Base-by-base conservation (phyloP, 2,888 invertebrate genomes). In the Yponomeuta evonymella region DNA sequence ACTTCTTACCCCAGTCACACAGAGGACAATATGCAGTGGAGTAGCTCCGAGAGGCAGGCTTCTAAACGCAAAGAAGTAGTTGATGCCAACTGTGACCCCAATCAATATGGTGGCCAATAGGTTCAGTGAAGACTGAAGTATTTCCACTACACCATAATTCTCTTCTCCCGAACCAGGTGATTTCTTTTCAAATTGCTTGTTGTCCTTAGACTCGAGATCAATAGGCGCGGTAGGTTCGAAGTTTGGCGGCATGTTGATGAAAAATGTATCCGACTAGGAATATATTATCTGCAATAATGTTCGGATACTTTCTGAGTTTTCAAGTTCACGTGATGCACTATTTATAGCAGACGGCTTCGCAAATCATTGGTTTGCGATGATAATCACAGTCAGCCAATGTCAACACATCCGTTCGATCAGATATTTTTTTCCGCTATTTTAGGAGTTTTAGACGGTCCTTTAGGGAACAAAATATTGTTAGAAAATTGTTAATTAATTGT, bases 1-100 rank as follows among this genome's bases (percentile, higher is more conserved):
- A 23, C 23, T 62, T 84, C 90, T 88, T 75, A 91, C 91, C 79
- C 91, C 90, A 70, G 86, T 72, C 15, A 89, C 87, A 76, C 90
- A 90, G 68, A 90, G 74, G 5, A 85, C 72, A 36, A 89, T 80
- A 73, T 90, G 90, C 65, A 80, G 72, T 33, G 76, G 73, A 9
- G 84, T 87, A 0, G 81, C 73, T 70, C 77, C 76, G 6, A 85
- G 30, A 0, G 87, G 86, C 9, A 79, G 12, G 36, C 83, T 72
- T 71, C 81, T 79, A 9, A 87, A 80, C 1, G 84, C 76, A 71
- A 77, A 89, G 10, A 83, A 43, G 0, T 87, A 12, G 2, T 73
- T 71, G 6, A 82, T 73, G 33, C 84, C 85, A 2, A 86, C 84
- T 12, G 8, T 81, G 29, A 80, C 75, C 29, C 90, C 89, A 70